phyloP scores from a whole-genome alignment of 2,888 invertebrate genomes.

The Camponotus fellah region DNA sequence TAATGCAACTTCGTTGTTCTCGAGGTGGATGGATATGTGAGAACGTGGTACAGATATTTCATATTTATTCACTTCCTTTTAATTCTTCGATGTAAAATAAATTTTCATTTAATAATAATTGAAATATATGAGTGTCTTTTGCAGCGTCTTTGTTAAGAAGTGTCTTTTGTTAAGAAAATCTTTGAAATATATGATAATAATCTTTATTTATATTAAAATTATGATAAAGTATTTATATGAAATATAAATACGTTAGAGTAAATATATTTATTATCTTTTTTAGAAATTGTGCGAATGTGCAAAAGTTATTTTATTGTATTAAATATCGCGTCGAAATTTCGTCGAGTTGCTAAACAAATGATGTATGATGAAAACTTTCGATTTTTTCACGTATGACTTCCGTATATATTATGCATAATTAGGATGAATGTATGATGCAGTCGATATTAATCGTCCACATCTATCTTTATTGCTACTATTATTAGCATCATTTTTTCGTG shows the following conservation, averaged over 20 bases:
- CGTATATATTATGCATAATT: slow-evolving; percentile 11
- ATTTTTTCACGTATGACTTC: not conserved
- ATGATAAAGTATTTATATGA: not conserved
- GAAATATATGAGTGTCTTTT: not conserved
- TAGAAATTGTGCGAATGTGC: not conserved
- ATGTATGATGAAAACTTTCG: not conserved
- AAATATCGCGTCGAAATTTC: not conserved
- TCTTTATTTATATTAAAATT: not conserved
- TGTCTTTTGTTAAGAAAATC: not conserved
- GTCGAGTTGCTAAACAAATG: not conserved
- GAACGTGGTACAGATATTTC: not conserved
- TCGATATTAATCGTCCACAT: slow-evolving; percentile 13
- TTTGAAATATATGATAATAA: not conserved
- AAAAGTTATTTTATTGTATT: not conserved
- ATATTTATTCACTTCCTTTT: not conserved
- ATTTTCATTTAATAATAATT: not conserved
- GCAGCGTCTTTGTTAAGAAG: no score
- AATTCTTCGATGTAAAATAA: not conserved
- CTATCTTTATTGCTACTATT: slow-evolving; percentile 14
- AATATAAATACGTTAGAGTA: not conserved
- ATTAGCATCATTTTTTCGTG: not conserved
- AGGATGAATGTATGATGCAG: slow-evolving; percentile 32
- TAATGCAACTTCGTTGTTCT: slow-evolving; percentile 4
- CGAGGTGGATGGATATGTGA: not conserved
- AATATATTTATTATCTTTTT: not conserved